A percentile compares a stretch with the other conserved stretches of the same genome.
Evolutionary conservation across 2,797 vertebrate genomes (phyloP).

Genomic region (Trachurus trachurus): DNA sequence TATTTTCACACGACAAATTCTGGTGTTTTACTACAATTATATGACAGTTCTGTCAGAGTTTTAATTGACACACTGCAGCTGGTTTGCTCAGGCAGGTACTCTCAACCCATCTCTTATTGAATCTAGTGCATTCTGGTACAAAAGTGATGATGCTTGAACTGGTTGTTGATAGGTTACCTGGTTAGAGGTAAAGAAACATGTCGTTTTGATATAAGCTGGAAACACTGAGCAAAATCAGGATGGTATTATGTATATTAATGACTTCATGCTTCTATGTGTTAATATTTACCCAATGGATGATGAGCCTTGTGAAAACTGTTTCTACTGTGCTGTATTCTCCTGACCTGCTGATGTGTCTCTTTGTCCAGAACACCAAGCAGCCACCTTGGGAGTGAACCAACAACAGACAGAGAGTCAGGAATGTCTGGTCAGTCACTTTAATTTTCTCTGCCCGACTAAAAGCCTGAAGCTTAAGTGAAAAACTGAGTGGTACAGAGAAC

Average conservation of each 20-base stretch:
- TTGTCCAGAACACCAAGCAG: slow-evolving; percentile 83
- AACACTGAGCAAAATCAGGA: not conserved
- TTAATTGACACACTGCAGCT: not conserved
- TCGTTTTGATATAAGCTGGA: not conserved
- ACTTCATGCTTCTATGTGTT: not conserved
- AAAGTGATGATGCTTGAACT: not conserved
- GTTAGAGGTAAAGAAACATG: not conserved
- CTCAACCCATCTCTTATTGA: not conserved
- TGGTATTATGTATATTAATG: not conserved
- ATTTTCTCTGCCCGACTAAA: not conserved
- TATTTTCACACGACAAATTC: not conserved
- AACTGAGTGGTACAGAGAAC: not conserved
- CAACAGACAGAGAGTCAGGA: slow-evolving; percentile 74
- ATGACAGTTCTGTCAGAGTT: not conserved
- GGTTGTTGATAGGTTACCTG: not conserved
- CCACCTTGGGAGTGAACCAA: slow-evolving; percentile 76
- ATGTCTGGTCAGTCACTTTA: slow-evolving; percentile 82
- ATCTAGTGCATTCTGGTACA: not conserved
- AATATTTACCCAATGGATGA: not conserved
- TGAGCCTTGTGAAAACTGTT: not conserved
- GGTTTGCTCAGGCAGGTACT: not conserved
- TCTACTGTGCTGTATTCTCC: not conserved
- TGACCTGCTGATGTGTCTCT: slow-evolving; percentile 29
- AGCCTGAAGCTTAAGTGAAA: not conserved
- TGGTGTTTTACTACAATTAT: not conserved